Percentiles rank a stretch among this genome's conserved stretches.
Evolutionary conservation across 2,113 vertebrate species (phyloP).

Genomic region (Rhea pennata): DNA sequence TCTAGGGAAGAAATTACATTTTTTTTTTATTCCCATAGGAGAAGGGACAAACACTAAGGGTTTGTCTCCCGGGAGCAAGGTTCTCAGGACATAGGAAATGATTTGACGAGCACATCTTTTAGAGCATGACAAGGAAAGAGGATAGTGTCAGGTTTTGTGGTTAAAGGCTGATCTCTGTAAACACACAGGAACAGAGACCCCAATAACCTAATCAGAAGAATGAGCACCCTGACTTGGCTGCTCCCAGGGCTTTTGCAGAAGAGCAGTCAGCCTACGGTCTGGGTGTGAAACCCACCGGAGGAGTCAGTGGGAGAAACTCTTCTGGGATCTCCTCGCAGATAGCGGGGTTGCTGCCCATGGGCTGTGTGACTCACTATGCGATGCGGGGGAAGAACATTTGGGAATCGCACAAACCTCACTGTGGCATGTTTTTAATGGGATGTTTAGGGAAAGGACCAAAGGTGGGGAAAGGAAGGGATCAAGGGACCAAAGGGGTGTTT

Average conservation of each 20-base stretch:
- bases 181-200: neutral
- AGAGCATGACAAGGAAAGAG: neutral
- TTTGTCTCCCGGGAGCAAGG: neutral
- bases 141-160: neutral
- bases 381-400: neutral
- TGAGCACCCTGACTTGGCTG: neutral
- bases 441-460: neutral
- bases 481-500: too few relatives aligned
- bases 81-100: neutral
- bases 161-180: neutral
- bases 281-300: neutral
- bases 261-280: neutral
- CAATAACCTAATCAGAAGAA: neutral
- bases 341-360: fast-evolving
- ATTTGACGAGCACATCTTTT: neutral
- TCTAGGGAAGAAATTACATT: neutral
- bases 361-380: neutral
- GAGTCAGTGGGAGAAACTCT: neutral
- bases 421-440: too few relatives aligned
- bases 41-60: neutral
- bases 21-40: neutral
- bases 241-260: neutral
- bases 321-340: neutral
- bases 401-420: neutral
- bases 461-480: neutral